Base-by-base conservation (phyloP, 2,113 vertebrate genomes). In the Falcunculus frontatus region DNA sequence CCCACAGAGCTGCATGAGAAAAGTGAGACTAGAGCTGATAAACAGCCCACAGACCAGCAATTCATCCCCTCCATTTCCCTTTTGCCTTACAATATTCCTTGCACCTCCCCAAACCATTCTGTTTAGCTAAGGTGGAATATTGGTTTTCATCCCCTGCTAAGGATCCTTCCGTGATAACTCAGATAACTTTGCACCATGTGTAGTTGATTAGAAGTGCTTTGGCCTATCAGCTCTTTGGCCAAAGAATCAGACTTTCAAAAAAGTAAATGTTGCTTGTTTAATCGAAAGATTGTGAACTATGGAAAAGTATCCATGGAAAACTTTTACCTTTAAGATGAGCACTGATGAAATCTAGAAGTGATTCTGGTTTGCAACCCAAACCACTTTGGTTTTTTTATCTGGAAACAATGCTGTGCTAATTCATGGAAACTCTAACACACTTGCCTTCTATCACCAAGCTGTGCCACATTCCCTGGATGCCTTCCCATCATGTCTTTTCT, bases 21-120 rank as follows among this genome's bases (percentile, higher is more conserved):
- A 83, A 85, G 87, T 60, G 64, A 93, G 75, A 56, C 57, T 55
- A 42, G 44, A 56, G 30, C 70, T 87, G 86, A 89, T 91, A 63
- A 91, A 81, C 42, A 76, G 79, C 33, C 18, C 73, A 78, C 39
- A 37, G 84, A 18, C 4, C 56, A 87, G 18, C 4, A 1, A 56
- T 59, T 84, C 62, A 18, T 73, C 30, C 72, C 56, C 27, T 63
- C 6, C 16, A 3, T 39, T 88, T 85, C 29, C 32, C 49, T 86
- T 74, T 25, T 37, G 67, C 65, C 44, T 63, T 30, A 32, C 18
- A 10, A 37, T 50, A 46, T 18, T 44, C 33, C 42, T 55, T 50
- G 18, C 33, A 35, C 41, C 41, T 93, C 75, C 73, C 30, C 55
- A 69, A 57, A 60, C 44, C 23, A 33, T 15, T 69, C 44, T 80